phyloP scores from a whole-genome alignment of 1,140 invertebrate genomes.

The Aphaenogaster ashmeadi region DNA sequence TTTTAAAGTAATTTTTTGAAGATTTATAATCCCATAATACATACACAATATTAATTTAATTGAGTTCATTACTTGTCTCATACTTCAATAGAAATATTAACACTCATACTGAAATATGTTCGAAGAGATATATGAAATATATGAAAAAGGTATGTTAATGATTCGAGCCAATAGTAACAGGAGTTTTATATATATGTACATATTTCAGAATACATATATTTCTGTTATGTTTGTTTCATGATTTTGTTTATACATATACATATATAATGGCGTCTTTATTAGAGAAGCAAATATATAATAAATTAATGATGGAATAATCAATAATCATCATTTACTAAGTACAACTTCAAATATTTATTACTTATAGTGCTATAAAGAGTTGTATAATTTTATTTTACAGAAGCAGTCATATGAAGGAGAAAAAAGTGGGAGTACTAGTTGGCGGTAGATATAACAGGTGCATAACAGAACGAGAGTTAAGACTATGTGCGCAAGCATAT shows the following conservation, averaged over 20 bases:
- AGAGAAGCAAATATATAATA: not conserved
- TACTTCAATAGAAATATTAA: constrained; percentile 36
- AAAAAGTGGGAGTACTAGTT: constrained; percentile 81
- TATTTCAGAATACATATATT: constrained; percentile 9
- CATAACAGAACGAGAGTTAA: constrained; percentile 82
- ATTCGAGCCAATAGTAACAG: constrained; percentile 1
- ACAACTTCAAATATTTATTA: constrained; percentile 14
- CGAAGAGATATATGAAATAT: not conserved
- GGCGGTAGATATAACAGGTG: constrained; percentile 85
- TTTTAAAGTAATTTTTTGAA: not conserved
- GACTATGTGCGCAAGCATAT: constrained; percentile 83
- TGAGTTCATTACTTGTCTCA: not conserved
- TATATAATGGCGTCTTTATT: not conserved
- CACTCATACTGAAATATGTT: constrained; percentile 4
- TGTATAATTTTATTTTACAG: constrained; percentile 77
- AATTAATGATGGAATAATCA: not conserved
- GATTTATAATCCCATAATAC: not conserved
- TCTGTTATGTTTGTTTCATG: not conserved
- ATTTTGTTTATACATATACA: not conserved
- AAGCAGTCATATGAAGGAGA: constrained; percentile 83
- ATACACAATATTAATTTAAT: constrained; percentile 3
- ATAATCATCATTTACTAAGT: not conserved
- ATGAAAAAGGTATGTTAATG: constrained; percentile 20
- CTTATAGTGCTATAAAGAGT: not conserved
- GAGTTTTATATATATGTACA: not conserved